These are phyloP conservation scores for Allygus modestus DNA, from an alignment of 2,888 invertebrate species.

Conservation along the genomic window DNA sequence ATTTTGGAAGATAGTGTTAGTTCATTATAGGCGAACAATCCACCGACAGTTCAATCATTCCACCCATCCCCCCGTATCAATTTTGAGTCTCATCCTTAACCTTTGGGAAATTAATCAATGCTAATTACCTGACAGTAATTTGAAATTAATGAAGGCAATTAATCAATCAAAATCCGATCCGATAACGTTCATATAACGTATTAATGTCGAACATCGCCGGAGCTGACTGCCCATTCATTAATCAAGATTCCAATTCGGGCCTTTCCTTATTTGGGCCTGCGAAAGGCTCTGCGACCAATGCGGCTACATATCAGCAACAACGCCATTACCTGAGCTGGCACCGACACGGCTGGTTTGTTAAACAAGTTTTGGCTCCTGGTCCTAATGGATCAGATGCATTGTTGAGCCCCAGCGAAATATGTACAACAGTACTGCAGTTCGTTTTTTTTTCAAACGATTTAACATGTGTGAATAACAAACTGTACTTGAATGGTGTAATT, in stretches of 20 bases:
- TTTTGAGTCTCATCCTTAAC: neutral
- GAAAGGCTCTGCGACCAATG: neutral
- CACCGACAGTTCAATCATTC: neutral
- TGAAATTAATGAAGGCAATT: slow-evolving; percentile 24
- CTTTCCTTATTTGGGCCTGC: slow-evolving; percentile 8
- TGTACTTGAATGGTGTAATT: too few relatives aligned
- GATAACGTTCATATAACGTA: slow-evolving; percentile 4
- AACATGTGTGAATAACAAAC: too few relatives aligned
- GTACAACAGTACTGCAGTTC: too few relatives aligned
- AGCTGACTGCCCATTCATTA: neutral
- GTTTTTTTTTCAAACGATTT: too few relatives aligned
- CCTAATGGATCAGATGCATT: neutral
- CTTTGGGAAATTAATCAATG: slow-evolving; percentile 11
- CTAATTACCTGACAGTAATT: slow-evolving; percentile 30
- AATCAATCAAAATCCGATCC: slow-evolving; percentile 31
- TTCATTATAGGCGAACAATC: too few relatives aligned
- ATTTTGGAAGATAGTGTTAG: too few relatives aligned
- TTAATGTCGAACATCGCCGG: neutral
- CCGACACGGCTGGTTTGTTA: neutral
- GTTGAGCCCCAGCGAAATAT: too few relatives aligned
- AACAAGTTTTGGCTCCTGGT: neutral
- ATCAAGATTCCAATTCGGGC: slow-evolving; percentile 8
- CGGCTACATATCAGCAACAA: neutral
- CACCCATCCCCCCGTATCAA: neutral
- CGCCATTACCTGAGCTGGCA: neutral